These are phyloP conservation scores for Pterophyllum scalare DNA, from an alignment of 2,113 vertebrate genomes.

Conservation along the genomic window DNA sequence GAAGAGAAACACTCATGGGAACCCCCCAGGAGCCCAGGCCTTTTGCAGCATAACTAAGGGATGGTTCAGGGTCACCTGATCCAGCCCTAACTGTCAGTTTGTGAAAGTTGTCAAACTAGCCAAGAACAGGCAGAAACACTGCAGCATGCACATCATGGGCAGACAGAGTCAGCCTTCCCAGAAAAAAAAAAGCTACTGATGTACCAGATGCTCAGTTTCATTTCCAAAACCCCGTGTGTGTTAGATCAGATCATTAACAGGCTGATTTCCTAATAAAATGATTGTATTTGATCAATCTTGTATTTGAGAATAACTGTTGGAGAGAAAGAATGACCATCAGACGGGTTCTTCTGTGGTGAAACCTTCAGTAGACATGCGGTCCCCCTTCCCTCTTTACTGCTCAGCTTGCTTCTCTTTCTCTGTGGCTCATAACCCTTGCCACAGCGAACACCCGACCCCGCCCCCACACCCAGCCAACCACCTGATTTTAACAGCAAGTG, in stretches of 20 bases:
- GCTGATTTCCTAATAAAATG: not conserved
- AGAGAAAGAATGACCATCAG: not conserved
- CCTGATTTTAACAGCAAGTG: slow-evolving; percentile 42
- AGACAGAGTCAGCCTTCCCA: not conserved
- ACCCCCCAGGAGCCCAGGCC: too few relatives aligned
- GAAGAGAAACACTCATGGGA: too few relatives aligned
- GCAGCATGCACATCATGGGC: not conserved
- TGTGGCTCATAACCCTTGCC: slow-evolving; percentile 9
- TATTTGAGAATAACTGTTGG: not conserved
- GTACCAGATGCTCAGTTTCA: not conserved
- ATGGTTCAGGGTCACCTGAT: too few relatives aligned
- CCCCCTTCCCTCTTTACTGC: not conserved
- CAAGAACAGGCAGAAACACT: not conserved
- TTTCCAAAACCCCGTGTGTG: not conserved
- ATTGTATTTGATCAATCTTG: not conserved
- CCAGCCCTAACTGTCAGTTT: not conserved
- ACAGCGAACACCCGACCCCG: not conserved
- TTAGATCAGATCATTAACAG: not conserved
- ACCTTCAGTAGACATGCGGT: not conserved
- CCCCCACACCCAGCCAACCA: not conserved
- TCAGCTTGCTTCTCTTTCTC: slow-evolving; percentile 3
- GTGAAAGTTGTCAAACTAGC: not conserved
- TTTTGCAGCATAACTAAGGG: too few relatives aligned
- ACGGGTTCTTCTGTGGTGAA: not conserved
- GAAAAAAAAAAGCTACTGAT: not conserved